Evolutionary conservation across 2,888 invertebrate genomes (phyloP), one percentile per base, ranked within the genome.

Genomic region (Mythimna lalbum): DNA sequence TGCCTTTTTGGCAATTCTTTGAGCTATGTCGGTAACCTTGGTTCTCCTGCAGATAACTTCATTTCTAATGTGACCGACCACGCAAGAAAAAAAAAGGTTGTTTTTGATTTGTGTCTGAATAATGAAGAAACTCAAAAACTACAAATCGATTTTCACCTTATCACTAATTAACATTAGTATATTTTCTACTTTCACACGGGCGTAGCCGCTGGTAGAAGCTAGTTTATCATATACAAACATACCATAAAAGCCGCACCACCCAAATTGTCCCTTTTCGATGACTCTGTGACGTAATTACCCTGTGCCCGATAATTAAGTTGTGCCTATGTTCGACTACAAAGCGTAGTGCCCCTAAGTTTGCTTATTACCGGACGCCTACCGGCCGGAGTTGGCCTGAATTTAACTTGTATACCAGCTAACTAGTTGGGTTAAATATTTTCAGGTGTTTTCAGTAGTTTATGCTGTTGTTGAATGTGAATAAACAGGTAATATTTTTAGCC

Each of bases 271-370:
- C 88, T 89, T 79, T 83, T 73, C 60, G 61, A 79, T 71, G 60
- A 55, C 21, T 50, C 50, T 47, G 69, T 73, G 82, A 76, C 79
- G 73, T 84, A 82, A 81, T 83, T 85, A 85, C 27, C 66, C 69
- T 21, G 55, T 55, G 31, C 65, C 73, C 87, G 89, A 90, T 91
- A 93, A 93, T 93, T 91, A 92, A 92, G 90, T 90, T 86, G 92
- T 12, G 57, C 57, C 36, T 92, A 90, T 92, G 91, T 90, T 80
- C 87, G 90, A 80, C 82, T 89, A 91, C 92, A 92, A 91, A 92
- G 91, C 89, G 82, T 81, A 86, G 64, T 78, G 78, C 73, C 78
- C 82, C 76, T 83, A 91, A 93, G 90, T 93, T 92, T 90, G 87
- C 81, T 87, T 88, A 92, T 92, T 92, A 92, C 83, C 80, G 86